A percentile compares a stretch with the other conserved stretches of the same genome.
These are phyloP conservation scores for Theodoxus fluviatilis DNA, from an alignment of 2,888 invertebrate species.

Conservation along the genomic window DNA sequence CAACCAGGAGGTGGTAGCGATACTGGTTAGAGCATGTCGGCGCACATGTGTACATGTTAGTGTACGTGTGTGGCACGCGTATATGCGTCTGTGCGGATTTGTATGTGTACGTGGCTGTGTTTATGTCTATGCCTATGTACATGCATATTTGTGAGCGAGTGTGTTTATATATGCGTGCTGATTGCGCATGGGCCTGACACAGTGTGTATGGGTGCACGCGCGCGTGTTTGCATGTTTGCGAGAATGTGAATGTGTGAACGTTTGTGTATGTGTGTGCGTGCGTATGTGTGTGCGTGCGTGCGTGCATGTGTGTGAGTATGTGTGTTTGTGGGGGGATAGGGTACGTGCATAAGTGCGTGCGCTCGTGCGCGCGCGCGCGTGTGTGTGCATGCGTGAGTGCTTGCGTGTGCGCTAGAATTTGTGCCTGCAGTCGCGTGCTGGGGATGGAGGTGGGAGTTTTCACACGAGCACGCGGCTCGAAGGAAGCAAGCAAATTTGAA, in stretches of 20 bases:
- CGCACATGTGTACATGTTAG: neutral
- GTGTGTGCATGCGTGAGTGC: slow-evolving; percentile 14
- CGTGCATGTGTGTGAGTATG: neutral
- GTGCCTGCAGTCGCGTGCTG: too few species aligned
- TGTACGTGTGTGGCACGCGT: neutral
- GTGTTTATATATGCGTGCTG: neutral
- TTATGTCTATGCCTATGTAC: neutral
- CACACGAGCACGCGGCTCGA: too few species aligned
- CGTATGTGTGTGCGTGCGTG: neutral
- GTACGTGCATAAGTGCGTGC: too few species aligned
- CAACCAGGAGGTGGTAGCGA: too few species aligned
- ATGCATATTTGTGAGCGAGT: neutral
- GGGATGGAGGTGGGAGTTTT: too few species aligned
- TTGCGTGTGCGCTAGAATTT: neutral
- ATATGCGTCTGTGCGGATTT: neutral
- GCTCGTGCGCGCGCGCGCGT: too few species aligned
- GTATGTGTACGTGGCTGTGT: neutral
- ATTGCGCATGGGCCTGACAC: neutral
- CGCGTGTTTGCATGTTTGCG: slow-evolving; percentile 1
- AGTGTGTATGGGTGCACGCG: neutral
- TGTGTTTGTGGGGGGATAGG: neutral
- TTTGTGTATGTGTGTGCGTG: neutral
- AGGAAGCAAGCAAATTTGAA: too few species aligned
- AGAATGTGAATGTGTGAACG: neutral
- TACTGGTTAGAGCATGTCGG: too few species aligned